Base-by-base conservation (phyloP, 2,888 invertebrate species). In the Drosophila affinis region DNA sequence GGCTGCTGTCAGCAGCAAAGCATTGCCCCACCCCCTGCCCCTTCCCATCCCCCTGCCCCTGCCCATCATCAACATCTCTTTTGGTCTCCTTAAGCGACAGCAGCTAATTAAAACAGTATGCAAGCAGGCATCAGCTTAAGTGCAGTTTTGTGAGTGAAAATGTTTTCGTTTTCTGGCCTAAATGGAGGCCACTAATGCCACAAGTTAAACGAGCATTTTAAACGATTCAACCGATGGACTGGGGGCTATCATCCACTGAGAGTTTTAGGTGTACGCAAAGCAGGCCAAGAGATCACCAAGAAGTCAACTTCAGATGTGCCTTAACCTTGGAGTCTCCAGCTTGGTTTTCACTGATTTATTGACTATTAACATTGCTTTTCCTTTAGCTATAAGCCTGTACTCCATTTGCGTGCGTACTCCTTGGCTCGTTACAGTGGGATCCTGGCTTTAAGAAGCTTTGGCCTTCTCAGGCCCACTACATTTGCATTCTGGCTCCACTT, bases 91-190 rank as follows among this genome's bases (percentile, higher is more conserved):
- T 70, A 62, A 71, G 67, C 65, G 65, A 72, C 78, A 69, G 76
- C 61, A 59, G 68, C 76, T 83, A 81, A 80, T 83, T 81, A 78
- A 80, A 83, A 83, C 71, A 78, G 81, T 72, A 78, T 71, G 78
- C 70, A 72, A 53, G 62, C 61, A 67, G 14, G 48, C 80, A 58
- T 68, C 61, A 29, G 64, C 62, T 63, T 62, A 72, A 80, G 76
- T 76, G 76, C 73, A 63, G 65, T 47, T 72, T 57, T 44, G n/a
- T 24, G 49, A 55, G 51, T 34, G 46, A 63, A 72, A 77, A 71
- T 73, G 75, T 59, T 80, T 72, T 60, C n/a, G 47, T 45, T 39
- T 57, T 45, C 52, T 18, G 17, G 9, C 12, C 63, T 49, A 63
- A 54, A 62, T 62, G 45, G 63, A 64, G 39, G 39, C 39, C 39